Conservation (phyloP, 1,140 invertebrate genomes). For the Trichogramma pretiosum region DNA sequence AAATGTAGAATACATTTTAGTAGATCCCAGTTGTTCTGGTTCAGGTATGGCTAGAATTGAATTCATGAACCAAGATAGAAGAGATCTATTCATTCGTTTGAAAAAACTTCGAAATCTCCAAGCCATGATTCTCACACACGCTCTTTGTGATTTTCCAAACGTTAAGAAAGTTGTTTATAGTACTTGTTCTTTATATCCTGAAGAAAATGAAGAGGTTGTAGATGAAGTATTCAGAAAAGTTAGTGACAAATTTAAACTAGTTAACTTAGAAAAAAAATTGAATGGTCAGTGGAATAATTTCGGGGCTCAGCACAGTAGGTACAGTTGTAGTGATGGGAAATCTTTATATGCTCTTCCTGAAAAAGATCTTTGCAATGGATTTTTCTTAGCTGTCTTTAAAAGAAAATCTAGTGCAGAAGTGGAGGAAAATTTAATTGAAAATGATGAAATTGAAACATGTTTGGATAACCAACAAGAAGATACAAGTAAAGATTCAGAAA, state of each 20-base stretch:
- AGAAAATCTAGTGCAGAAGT: slow-evolving; percentile 33
- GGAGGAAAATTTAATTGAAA: no score
- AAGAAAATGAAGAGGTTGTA: slow-evolving; percentile 90
- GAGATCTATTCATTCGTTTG: not conserved
- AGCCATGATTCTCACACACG: slow-evolving; percentile 73
- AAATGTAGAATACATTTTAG: slow-evolving; percentile 78
- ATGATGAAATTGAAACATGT: not conserved
- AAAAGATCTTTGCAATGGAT: slow-evolving; percentile 78
- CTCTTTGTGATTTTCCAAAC: slow-evolving; percentile 71
- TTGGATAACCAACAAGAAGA: not conserved
- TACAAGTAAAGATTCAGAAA: no score
- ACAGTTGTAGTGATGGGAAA: slow-evolving; percentile 52
- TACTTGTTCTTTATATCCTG: slow-evolving; percentile 80
- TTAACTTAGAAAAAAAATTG: slow-evolving; percentile 51
- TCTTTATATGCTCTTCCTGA: slow-evolving; percentile 72
- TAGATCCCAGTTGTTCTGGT: slow-evolving; percentile 93
- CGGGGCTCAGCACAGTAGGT: slow-evolving; percentile 57
- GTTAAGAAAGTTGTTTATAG: slow-evolving; percentile 86
- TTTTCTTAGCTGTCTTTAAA: slow-evolving; percentile 88
- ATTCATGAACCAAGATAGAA: not conserved
- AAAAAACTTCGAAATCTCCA: slow-evolving; percentile 60
- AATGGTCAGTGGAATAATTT: slow-evolving; percentile 59
- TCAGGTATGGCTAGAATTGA: slow-evolving; percentile 57
- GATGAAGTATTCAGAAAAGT: slow-evolving; percentile 52
- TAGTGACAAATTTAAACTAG: slow-evolving; percentile 53